Conservation (phyloP, 2,888 invertebrate genomes). For the Steinernema hermaphroditum region DNA sequence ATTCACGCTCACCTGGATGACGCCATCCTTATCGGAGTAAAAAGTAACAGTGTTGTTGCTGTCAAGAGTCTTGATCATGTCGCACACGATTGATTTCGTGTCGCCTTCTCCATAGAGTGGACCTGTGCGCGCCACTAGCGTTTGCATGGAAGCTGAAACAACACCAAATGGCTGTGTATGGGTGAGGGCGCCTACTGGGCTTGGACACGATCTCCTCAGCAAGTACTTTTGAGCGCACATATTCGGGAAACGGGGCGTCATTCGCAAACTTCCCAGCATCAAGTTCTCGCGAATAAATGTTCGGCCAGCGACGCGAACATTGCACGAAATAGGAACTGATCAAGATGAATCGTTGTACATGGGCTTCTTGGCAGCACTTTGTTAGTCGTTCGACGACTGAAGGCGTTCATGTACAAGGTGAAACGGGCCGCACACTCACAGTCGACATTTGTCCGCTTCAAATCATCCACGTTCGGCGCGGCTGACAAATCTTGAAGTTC, state of each 20-base stretch:
- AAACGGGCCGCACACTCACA: not conserved
- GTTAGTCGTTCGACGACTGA: not conserved
- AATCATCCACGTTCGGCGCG: not conserved
- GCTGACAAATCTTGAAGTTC: not conserved
- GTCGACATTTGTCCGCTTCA: not conserved
- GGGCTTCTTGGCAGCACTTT: not conserved
- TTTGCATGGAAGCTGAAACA: not conserved
- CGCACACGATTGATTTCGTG: not conserved
- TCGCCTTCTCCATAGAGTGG: not conserved
- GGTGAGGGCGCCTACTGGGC: no score
- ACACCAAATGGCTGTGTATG: no score
- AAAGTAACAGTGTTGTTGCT: not conserved
- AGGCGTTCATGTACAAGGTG: not conserved
- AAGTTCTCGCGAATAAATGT: not conserved
- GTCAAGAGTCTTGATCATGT: not conserved
- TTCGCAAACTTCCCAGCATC: not conserved
- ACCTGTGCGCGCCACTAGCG: not conserved
- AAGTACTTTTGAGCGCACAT: not conserved
- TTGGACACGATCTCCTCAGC: not conserved
- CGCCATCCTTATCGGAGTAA: not conserved
- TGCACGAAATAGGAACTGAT: not conserved
- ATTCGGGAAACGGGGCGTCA: not conserved
- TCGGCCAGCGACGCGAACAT: not conserved
- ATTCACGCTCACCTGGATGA: not conserved
- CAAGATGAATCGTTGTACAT: not conserved